phyloP scores from a whole-genome alignment of 2,113 vertebrate species.

The Larimichthys crocea region DNA sequence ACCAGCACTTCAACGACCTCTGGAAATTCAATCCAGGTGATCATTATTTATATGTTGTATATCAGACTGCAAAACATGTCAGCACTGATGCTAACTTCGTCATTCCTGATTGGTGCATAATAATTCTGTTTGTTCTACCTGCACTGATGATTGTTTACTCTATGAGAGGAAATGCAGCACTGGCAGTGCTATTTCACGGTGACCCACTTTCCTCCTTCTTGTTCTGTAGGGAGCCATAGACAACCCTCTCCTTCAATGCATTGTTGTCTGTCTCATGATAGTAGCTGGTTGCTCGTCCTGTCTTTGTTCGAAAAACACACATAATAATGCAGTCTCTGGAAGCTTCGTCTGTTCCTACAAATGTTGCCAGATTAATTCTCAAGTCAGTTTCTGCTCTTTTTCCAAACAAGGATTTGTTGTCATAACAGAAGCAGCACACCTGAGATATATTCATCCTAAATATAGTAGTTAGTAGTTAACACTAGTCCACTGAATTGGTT shows the following conservation, averaged over 20 bases:
- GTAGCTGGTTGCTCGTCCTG: slow-evolving; percentile 9
- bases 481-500: neutral
- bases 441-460: neutral
- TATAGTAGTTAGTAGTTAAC: neutral
- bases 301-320: slow-evolving; percentile 18
- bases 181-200: slow-evolving; percentile 5
- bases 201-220: slow-evolving; percentile 52
- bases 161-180: slow-evolving; percentile 18
- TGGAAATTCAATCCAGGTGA: slow-evolving; percentile 99
- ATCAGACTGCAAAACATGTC: neutral
- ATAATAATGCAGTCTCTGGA: slow-evolving; percentile 5
- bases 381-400: slow-evolving; percentile 12
- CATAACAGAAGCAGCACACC: neutral
- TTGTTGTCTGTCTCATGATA: slow-evolving; percentile 24
- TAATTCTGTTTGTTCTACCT: neutral
- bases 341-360: neutral
- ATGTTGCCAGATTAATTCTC: slow-evolving; percentile 40
- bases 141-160: slow-evolving; percentile 4
- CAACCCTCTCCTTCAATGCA: slow-evolving; percentile 21
- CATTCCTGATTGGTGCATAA: neutral
- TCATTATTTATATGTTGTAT: neutral
- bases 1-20: slow-evolving; percentile 97
- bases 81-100: neutral
- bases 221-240: slow-evolving; percentile 21
- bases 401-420: neutral